Percentiles rank a stretch among this genome's conserved stretches.
phyloP scores from a whole-genome alignment of 2,888 invertebrate genomes.

The Stenolophus ochropezus region DNA sequence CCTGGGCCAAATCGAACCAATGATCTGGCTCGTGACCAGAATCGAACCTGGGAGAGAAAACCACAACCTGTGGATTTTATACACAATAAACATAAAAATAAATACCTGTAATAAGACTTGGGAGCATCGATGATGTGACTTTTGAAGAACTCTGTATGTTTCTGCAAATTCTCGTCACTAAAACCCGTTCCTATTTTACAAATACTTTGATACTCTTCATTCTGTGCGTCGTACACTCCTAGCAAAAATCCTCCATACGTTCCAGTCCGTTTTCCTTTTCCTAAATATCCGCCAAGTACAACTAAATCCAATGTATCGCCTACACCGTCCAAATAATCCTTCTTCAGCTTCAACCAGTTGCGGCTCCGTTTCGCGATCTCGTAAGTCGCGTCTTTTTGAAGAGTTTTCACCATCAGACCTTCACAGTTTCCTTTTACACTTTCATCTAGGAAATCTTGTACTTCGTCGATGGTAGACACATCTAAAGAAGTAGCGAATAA shows the following conservation, averaged over 20 bases:
- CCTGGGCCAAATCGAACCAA: slow-evolving; percentile 91
- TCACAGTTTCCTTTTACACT: slow-evolving; percentile 97
- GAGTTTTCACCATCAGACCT: slow-evolving; percentile 98
- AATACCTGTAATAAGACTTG: slow-evolving; percentile 81
- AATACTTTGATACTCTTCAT: slow-evolving; percentile 94
- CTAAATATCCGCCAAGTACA: slow-evolving; percentile 95
- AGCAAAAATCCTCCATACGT: slow-evolving; percentile 96
- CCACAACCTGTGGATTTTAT: too few relatives aligned
- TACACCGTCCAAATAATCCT: slow-evolving; percentile 97
- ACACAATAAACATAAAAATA: not conserved
- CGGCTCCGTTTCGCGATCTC: slow-evolving; percentile 97
- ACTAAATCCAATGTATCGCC: slow-evolving; percentile 98
- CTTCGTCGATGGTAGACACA: slow-evolving; percentile 90
- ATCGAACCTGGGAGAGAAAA: slow-evolving; percentile 84
- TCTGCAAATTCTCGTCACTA: slow-evolving; percentile 89
- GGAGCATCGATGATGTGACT: slow-evolving; percentile 84
- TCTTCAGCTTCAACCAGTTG: slow-evolving; percentile 97
- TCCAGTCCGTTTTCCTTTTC: slow-evolving; percentile 95
- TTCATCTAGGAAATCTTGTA: slow-evolving; percentile 94
- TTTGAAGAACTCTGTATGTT: slow-evolving; percentile 85
- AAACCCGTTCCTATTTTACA: slow-evolving; percentile 98
- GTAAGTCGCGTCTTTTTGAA: slow-evolving; percentile 92
- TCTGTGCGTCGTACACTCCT: slow-evolving; percentile 92
- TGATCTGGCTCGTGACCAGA: slow-evolving; percentile 85
- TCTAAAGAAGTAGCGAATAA: slow-evolving; percentile 89